Evolutionary conservation across 2,888 invertebrate species (phyloP).

Genomic region (Chymomyza amoena): DNA sequence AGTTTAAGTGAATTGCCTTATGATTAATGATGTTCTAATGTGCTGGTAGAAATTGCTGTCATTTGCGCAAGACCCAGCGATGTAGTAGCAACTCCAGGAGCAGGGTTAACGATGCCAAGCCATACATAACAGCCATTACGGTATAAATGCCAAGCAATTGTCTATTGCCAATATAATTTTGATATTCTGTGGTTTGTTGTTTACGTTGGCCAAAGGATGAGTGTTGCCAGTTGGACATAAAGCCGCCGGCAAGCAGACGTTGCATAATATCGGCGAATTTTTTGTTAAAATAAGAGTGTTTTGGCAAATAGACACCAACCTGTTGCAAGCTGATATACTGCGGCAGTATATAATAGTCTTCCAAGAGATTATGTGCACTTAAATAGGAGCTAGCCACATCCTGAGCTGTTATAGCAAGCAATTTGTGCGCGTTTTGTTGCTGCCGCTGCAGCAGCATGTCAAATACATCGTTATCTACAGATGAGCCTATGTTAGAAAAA

Average conservation of each 20-base stretch:
- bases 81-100: background rate
- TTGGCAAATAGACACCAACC: conserved; percentile 57
- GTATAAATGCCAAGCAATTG: conserved; percentile 41
- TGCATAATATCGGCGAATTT: conserved; percentile 45
- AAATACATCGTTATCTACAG: conserved; percentile 37
- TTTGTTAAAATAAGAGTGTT: conserved; percentile 61
- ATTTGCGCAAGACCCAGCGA: background rate
- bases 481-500: background rate
- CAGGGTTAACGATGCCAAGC: conserved; percentile 11
- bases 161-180: conserved; percentile 8
- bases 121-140: conserved; percentile 36
- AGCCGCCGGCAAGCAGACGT: conserved; percentile 47
- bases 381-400: conserved; percentile 35
- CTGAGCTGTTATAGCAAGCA: conserved; percentile 43
- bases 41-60: background rate
- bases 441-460: conserved; percentile 31
- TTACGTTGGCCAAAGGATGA: background rate
- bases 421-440: background rate
- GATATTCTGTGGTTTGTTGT: background rate
- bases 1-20: background rate
- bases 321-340: conserved; percentile 49
- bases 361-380: conserved; percentile 10
- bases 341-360: conserved; percentile 31
- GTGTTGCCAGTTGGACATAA: conserved; percentile 47
- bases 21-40: background rate